Conservation (phyloP, 2,797 vertebrate species). For the Tokudaia muenninki region DNA sequence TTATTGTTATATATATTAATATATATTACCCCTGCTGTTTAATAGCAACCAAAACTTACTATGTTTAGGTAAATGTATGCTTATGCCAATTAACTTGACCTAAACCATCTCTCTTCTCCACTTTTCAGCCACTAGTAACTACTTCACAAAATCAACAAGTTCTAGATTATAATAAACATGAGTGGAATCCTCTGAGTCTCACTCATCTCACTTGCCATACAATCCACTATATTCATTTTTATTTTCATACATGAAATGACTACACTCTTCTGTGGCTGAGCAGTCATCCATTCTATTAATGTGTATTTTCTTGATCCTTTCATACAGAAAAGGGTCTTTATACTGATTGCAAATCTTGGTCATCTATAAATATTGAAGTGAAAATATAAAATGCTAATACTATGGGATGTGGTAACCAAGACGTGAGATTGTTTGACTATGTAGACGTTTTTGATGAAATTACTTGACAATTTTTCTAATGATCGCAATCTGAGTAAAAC, state of each 20-base stretch:
- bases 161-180: background rate
- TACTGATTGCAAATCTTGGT: background rate
- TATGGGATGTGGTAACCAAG: background rate
- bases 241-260: background rate
- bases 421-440: background rate
- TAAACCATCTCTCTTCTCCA: background rate
- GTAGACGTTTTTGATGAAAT: background rate
- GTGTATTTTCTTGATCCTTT: background rate
- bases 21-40: background rate
- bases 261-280: background rate
- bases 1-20: background rate
- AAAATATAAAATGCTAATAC: background rate
- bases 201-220: background rate
- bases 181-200: background rate
- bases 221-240: background rate
- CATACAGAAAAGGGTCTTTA: background rate
- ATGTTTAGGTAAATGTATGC: background rate
- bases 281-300: background rate
- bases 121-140: background rate
- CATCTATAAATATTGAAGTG: background rate
- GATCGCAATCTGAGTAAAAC: no score
- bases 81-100: background rate
- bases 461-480: background rate
- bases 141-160: background rate
- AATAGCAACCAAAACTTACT: background rate